Evolutionary conservation across 2,888 invertebrate species (phyloP).

Genomic region (Schrankia costaestrigalis): DNA sequence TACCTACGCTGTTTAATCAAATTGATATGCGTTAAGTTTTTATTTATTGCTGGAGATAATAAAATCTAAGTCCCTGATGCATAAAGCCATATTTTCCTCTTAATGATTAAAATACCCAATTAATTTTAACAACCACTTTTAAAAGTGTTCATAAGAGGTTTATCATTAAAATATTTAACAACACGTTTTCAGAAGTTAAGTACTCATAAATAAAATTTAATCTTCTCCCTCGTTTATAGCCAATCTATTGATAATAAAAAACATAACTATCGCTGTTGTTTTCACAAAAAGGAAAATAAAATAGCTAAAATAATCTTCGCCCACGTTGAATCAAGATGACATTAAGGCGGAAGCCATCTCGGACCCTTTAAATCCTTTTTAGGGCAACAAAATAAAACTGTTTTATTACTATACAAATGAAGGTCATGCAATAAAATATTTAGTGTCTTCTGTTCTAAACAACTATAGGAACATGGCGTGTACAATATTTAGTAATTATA

Average conservation of each 20-base stretch:
- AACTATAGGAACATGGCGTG: no score
- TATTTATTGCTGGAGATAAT: no score
- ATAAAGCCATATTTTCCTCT: no score
- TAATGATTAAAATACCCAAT: no score
- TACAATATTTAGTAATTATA: not conserved
- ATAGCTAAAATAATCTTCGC: not conserved
- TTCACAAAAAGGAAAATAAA: not conserved
- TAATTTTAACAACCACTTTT: no score
- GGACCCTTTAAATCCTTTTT: slow-evolving; percentile 19
- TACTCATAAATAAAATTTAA: slow-evolving; percentile 11
- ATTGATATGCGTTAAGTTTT: no score
- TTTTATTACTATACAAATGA: slow-evolving; percentile 7
- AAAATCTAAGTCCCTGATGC: no score
- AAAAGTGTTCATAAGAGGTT: no score
- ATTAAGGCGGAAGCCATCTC: slow-evolving; percentile 12
- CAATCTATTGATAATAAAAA: slow-evolving; percentile 9
- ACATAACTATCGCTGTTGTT: not conserved
- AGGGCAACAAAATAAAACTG: slow-evolving; percentile 9
- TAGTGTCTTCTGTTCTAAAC: no score
- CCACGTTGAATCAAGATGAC: slow-evolving; percentile 10
- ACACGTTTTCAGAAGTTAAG: slow-evolving; percentile 12
- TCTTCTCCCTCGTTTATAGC: slow-evolving; percentile 10
- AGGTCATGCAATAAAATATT: not conserved
- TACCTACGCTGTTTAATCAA: no score
- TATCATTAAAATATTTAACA: slow-evolving; percentile 9